These are phyloP conservation scores for Siniperca knerii DNA, from an alignment of 2,113 vertebrate species.

Conservation along the genomic window DNA sequence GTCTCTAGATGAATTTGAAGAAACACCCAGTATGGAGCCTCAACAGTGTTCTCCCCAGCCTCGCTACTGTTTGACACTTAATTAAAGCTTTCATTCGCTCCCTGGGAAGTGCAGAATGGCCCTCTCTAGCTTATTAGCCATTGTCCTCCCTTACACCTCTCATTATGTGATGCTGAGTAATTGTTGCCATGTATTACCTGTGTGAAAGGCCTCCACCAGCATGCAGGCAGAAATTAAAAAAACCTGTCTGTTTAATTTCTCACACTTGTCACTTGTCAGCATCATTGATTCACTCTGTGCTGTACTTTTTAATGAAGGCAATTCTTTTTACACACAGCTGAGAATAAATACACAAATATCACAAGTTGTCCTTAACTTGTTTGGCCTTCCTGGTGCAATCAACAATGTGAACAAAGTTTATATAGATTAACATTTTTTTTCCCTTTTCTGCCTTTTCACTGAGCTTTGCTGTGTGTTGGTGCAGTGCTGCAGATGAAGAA, in stretches of 20 bases:
- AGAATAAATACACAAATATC: conserved; percentile 10
- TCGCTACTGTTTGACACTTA: conserved; percentile 79
- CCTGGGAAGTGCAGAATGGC: conserved; percentile 74
- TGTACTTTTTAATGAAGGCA: conserved; percentile 24
- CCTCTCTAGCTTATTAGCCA: conserved; percentile 70
- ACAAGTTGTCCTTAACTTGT: background rate
- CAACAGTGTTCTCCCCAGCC: conserved; percentile 28
- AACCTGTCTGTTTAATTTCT: conserved; percentile 31
- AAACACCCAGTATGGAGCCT: conserved; percentile 53
- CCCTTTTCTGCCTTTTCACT: conserved; percentile 10
- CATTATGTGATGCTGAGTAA: conserved; percentile 74
- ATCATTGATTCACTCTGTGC: background rate
- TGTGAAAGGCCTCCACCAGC: conserved; percentile 49
- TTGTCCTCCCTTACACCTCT: conserved; percentile 69
- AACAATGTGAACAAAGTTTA: background rate
- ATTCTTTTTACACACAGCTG: background rate
- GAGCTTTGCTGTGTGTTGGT: conserved; percentile 20
- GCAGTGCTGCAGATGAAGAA: conserved; percentile 35
- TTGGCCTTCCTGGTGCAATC: background rate
- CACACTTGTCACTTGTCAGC: conserved; percentile 10
- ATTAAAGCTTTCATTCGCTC: conserved; percentile 83
- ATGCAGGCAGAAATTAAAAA: conserved; percentile 58
- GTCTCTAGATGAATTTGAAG: conserved; percentile 60
- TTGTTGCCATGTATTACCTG: conserved; percentile 76
- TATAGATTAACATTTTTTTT: background rate